Evolutionary conservation across 2,113 vertebrate species (phyloP).

Genomic region (Chloropsis hardwickii): DNA sequence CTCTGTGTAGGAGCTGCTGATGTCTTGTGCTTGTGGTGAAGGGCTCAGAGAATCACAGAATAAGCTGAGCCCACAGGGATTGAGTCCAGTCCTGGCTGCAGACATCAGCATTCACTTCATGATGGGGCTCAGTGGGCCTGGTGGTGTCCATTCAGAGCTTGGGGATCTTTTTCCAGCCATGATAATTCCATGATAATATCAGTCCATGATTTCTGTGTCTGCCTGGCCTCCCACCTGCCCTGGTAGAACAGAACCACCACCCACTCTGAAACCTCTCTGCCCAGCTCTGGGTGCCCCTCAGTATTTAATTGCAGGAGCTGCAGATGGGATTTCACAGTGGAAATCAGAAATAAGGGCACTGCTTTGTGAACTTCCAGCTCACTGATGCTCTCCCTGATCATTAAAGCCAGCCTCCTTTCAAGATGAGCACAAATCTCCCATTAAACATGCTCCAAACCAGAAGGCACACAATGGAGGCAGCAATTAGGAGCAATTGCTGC

Average conservation of each 20-base stretch:
- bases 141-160: background rate
- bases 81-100: background rate
- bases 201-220: background rate
- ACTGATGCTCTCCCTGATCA: background rate
- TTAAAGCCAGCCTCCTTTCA: background rate
- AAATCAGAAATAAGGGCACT: background rate
- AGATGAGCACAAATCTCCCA: background rate
- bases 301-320: background rate
- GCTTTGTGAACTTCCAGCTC: background rate
- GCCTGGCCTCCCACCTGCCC: background rate
- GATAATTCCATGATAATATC: fast-evolving
- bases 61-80: background rate
- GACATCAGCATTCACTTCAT: background rate
- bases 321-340: background rate
- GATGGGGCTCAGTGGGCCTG: fast-evolving
- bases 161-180: background rate
- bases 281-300: background rate
- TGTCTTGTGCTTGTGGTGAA: background rate
- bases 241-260: background rate
- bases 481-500: background rate
- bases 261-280: background rate
- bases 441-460: background rate
- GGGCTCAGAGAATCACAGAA: background rate
- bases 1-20: background rate
- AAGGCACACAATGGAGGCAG: background rate